These are phyloP conservation scores for Metridium senile DNA, from an alignment of 92 coral and sea anemone genomes.

Conservation along the genomic window DNA sequence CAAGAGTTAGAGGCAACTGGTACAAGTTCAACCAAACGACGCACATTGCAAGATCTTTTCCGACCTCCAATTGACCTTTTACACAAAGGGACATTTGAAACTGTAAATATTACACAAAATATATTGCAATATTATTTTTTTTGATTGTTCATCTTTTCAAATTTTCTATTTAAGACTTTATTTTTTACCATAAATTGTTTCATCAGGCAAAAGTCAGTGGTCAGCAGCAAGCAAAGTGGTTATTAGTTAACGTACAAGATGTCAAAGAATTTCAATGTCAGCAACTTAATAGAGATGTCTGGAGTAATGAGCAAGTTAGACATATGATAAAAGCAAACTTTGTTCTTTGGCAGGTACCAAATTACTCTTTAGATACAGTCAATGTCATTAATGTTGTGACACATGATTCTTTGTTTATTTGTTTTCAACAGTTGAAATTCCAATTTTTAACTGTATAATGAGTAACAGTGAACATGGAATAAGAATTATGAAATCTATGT, in stretches of 20 bases:
- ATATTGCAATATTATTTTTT: too few relatives aligned
- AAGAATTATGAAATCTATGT: too few relatives aligned
- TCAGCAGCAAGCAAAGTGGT: conserved; percentile 90
- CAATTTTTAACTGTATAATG: too few relatives aligned
- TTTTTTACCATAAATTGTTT: background rate
- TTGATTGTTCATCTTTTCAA: background rate
- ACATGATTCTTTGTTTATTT: too few relatives aligned
- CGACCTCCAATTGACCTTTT: conserved; percentile 94
- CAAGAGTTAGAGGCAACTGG: conserved; percentile 40
- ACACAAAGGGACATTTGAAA: conserved; percentile 98
- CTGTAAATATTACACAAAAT: too few relatives aligned
- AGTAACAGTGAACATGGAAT: too few relatives aligned
- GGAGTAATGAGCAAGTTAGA: conserved; percentile 97
- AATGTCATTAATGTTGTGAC: too few relatives aligned
- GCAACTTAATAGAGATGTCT: conserved; percentile 96
- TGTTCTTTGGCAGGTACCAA: conserved; percentile 90
- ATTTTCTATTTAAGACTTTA: background rate
- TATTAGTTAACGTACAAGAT: conserved; percentile 94
- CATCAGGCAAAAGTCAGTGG: conserved; percentile 88
- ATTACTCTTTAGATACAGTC: background rate
- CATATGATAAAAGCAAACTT: conserved; percentile 78
- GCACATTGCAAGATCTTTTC: conserved; percentile 91
- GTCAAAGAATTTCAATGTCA: conserved; percentile 94
- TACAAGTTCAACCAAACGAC: conserved; percentile 52
- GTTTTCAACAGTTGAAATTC: too few relatives aligned